These are phyloP conservation scores for Bimastos eiseni DNA, from an alignment of 2,888 invertebrate genomes.

Conservation along the genomic window DNA sequence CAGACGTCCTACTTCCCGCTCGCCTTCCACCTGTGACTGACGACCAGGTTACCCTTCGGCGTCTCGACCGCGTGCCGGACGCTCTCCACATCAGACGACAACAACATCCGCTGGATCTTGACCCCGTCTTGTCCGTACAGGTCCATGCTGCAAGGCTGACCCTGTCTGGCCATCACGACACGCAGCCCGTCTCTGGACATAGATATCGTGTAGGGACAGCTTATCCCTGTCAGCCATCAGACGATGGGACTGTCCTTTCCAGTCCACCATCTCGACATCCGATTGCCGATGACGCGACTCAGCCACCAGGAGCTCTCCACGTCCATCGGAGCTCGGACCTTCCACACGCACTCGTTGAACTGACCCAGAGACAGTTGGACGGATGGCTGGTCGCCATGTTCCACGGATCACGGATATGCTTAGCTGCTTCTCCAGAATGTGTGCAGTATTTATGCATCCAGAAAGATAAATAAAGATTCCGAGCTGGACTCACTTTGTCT, in stretches of 20 bases:
- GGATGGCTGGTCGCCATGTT: background rate
- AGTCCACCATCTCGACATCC: constrained; percentile 1
- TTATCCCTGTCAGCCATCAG: background rate
- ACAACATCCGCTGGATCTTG: background rate
- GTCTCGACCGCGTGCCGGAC: constrained; percentile 7
- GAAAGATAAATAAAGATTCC: background rate
- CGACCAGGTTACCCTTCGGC: background rate
- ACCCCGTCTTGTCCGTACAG: background rate
- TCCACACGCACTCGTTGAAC: background rate
- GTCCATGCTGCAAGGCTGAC: background rate
- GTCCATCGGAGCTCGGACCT: background rate
- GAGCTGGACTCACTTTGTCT: no score
- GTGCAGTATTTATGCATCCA: background rate
- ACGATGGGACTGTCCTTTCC: background rate
- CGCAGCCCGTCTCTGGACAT: background rate
- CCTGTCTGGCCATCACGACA: background rate
- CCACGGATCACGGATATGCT: background rate
- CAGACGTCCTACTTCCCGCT: background rate
- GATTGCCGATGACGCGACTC: background rate
- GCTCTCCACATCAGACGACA: background rate
- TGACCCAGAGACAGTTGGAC: background rate
- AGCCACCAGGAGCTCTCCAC: background rate
- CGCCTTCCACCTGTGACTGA: background rate
- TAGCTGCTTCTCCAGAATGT: background rate
- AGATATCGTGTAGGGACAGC: background rate